Base-by-base conservation (phyloP, 2,113 vertebrate genomes). In the Alligator mississippiensis region DNA sequence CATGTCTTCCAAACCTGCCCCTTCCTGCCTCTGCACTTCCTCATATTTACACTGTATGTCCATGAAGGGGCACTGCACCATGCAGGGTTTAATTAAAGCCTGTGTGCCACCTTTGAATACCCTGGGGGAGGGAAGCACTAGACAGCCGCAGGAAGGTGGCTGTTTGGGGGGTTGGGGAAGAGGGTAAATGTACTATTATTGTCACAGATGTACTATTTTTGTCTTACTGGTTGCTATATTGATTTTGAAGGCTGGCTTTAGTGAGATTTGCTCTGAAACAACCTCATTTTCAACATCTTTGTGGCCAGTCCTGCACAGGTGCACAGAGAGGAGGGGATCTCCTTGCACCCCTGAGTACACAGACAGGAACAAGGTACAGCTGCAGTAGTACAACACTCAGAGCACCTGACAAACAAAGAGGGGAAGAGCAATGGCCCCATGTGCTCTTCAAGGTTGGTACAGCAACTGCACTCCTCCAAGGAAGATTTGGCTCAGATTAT, bases 401-500 rank as follows among this genome's bases (percentile, higher is more conserved):
- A 92, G 76, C 87, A 19, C 87, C 70, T 82, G 72, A 66, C 89
- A 95, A 87, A 94, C 58, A 89, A 77, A 6, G 24, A 89, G 34
- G 68, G 34, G 76, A 84, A 22, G 21, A 94, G 66, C 76, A 94
- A 95, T 75, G 82, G 70, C 80, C 93, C 84, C 77, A n/a, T 89
- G 70, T 68, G 58, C 81, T 91, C 63, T 81, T 63, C 28, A 74
- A 90, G 86, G 70, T 90, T 92, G 80, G 78, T 78, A 80, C 89
- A 95, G 87, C 94, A 96, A 94, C 96, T 95, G 96, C 78, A 84
- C 82, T 92, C 93, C 93, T 93, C 89, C 78, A 60, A 94, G 93
- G 93, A 95, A 93, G 76, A 89, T 85, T 94, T 95, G 96, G 89
- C 76, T 93, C 89, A 94, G 78, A 96, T 95, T 94, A 96, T 47